Evolutionary conservation across 2,888 invertebrate genomes (phyloP).

Genomic region (Busseola fusca): DNA sequence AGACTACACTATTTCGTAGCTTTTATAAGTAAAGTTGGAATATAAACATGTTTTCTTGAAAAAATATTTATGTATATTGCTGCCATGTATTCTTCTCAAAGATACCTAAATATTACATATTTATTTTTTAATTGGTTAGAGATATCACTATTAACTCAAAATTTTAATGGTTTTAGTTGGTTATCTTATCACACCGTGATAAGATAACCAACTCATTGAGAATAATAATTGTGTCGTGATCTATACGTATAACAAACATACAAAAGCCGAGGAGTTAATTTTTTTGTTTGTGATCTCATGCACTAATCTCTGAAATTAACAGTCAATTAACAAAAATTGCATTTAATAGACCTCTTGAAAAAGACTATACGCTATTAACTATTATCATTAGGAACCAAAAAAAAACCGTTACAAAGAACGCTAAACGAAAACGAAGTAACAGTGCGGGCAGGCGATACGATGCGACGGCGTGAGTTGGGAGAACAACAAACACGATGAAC

Average conservation of each 20-base stretch:
- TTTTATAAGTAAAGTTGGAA: conserved; percentile 35
- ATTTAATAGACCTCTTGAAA: not conserved
- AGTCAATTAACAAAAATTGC: not conserved
- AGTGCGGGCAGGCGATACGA: not conserved
- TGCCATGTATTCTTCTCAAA: not conserved
- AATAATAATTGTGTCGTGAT: not conserved
- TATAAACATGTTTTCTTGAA: conserved; percentile 15
- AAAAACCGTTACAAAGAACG: not conserved
- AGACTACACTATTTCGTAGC: conserved; percentile 51
- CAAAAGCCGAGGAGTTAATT: too few species aligned
- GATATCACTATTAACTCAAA: not conserved
- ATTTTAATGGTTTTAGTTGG: too few species aligned
- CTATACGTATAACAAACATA: not conserved
- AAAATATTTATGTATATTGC: conserved; percentile 1
- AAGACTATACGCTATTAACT: not conserved
- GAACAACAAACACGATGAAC: not conserved
- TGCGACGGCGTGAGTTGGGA: not conserved
- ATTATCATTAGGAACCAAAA: not conserved
- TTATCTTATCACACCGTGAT: not conserved
- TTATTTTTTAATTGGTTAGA: not conserved
- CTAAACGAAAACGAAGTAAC: not conserved
- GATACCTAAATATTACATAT: not conserved
- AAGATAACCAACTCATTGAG: not conserved
- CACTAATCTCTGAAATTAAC: not conserved
- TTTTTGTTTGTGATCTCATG: not conserved